Base-by-base conservation (phyloP, 1,140 invertebrate genomes). In the Polypedilum vanderplanki region DNA sequence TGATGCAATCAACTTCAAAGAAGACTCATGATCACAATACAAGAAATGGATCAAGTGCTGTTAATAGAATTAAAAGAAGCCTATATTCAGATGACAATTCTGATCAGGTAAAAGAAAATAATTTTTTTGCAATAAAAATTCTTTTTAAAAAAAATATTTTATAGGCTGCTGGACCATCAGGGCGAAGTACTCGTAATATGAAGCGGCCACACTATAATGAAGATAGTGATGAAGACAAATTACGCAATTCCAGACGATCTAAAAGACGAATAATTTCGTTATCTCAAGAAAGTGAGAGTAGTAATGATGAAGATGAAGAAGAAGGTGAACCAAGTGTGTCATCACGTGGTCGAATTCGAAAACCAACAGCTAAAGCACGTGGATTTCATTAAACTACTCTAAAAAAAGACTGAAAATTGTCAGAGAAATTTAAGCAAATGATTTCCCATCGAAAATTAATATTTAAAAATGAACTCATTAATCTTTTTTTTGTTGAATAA, bases 271-370 rank as follows among this genome's bases (percentile, higher is more conserved):
- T 15, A 15, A 33, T 74, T 5, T 40, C 40, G 0, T 24, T 84
- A 79, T 78, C 73, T 41, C 10, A 75, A 73, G 7, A 73, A 76
- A 1, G 75, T 20, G 65, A 75, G 10, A 78, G 76, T 70, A 75
- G 75, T 18, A 76, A 78, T 40, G 77, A 77, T 74, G 77, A 77
- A 74, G 78, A 78, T 74, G 81, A 81, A 17, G 83, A 85, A 22
- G 83, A 80, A 40, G 83, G 83, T 78, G 79, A 87, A 79, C 85
- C 90, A 78, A 86, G 87, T 84, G 85, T 92, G 41, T 95, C 93
- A 82, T 95, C 92, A 79, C 86, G 94, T 41, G 94, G 94, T 7
- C 86, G 94, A 46, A 87, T 96, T 57, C 87, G 93, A 33, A 92
- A 91, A 83, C 87, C 94, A 75, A 94, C 93, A 7, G 87, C 91